phyloP scores from a whole-genome alignment of 1,140 invertebrate genomes.

The Zaprionus davidi region DNA sequence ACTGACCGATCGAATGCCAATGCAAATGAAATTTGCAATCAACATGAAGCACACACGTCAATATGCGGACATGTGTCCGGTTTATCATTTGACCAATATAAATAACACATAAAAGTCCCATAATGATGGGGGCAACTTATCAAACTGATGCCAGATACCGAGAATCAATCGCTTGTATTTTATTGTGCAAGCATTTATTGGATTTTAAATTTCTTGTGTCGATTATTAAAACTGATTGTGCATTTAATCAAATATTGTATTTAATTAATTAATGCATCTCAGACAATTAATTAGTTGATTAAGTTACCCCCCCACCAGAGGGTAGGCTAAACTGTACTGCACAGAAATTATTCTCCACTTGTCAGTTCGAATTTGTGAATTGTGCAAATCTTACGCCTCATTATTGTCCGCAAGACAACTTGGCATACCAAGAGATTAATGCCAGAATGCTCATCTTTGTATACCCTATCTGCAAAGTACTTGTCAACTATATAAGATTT shows the following conservation, averaged over 20 bases:
- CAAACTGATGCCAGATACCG: constrained; percentile 11
- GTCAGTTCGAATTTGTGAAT: neutral
- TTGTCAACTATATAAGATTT: too few species aligned
- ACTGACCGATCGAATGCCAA: constrained; percentile 25
- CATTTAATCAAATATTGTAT: neutral
- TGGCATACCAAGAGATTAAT: constrained; percentile 36
- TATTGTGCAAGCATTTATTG: neutral
- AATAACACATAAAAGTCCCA: constrained; percentile 4
- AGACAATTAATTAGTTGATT: neutral
- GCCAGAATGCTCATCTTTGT: neutral
- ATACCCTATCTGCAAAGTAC: neutral
- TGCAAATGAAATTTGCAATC: constrained; percentile 50
- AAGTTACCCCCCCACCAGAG: neutral
- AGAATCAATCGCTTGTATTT: constrained; percentile 2
- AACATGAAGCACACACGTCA: constrained; percentile 6
- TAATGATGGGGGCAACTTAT: constrained; percentile 14
- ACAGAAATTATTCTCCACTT: constrained; percentile 1
- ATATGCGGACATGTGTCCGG: constrained; percentile 20
- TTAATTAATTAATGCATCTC: constrained; percentile 3
- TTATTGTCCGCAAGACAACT: constrained; percentile 48
- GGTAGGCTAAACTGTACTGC: neutral
- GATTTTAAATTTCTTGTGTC: constrained; percentile 7
- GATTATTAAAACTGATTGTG: neutral
- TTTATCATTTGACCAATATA: constrained; percentile 28
- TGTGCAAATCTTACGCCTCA: constrained; percentile 52